Conservation (phyloP, 2,113 vertebrate genomes). For the Morone saxatilis region DNA sequence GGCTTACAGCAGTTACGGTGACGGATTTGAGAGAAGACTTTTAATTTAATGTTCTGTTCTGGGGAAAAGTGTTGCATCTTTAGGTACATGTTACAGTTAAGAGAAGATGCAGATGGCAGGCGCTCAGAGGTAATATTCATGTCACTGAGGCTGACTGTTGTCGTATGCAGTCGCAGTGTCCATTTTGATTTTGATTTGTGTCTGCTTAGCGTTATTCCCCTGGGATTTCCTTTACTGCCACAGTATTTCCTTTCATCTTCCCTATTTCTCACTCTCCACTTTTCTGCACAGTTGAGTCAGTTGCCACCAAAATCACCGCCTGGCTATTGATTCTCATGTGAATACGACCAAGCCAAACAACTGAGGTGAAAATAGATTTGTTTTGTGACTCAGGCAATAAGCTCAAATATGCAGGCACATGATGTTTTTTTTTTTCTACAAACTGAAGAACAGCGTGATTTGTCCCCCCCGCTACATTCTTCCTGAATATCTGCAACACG, state of each 20-base stretch:
- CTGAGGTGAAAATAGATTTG: conserved; percentile 64
- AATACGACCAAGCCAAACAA: conserved; percentile 59
- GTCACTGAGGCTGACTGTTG: conserved; percentile 26
- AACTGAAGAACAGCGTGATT: conserved; percentile 8
- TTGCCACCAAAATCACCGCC: conserved; percentile 50
- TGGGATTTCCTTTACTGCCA: conserved; percentile 36
- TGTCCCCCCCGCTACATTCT: background rate
- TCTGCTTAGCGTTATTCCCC: conserved; percentile 27
- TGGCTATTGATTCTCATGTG: conserved; percentile 55
- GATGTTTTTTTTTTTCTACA: background rate
- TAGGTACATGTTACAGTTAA: background rate
- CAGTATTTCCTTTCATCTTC: conserved; percentile 46
- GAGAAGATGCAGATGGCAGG: conserved; percentile 12
- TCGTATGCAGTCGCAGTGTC: conserved; percentile 31
- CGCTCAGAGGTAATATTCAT: conserved; percentile 6
- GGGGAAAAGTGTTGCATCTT: conserved; percentile 9
- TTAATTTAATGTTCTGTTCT: conserved; percentile 18
- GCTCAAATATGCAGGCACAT: conserved; percentile 5
- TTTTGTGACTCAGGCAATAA: conserved; percentile 32
- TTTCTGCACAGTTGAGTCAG: conserved; percentile 44
- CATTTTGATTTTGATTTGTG: conserved; percentile 46
- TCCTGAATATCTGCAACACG: background rate
- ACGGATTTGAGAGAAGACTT: conserved; percentile 41
- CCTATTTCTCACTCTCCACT: conserved; percentile 52
- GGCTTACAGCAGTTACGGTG: conserved; percentile 26